These are phyloP conservation scores for Cranoglanis bouderius DNA, from an alignment of 2,113 vertebrate species.

Conservation along the genomic window DNA sequence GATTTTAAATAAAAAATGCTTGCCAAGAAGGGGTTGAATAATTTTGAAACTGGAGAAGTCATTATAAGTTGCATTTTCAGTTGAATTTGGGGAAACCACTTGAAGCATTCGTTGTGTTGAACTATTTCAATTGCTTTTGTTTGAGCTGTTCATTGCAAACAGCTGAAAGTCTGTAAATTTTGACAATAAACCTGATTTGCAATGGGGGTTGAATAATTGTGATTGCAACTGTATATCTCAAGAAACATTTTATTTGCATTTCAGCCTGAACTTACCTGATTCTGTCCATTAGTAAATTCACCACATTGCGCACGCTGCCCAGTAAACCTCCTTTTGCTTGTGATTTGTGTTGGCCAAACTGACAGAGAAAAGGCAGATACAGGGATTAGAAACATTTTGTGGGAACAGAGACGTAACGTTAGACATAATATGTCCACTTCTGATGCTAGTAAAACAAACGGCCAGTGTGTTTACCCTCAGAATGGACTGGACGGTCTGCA, in stretches of 20 bases:
- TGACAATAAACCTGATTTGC: too few relatives aligned
- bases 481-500: constrained; percentile 79
- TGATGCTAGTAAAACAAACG: not conserved
- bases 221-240: too few relatives aligned
- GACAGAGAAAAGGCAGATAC: constrained; percentile 15
- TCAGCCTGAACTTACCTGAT: constrained; percentile 69
- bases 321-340: constrained; percentile 64
- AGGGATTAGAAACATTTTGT: not conserved
- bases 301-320: constrained; percentile 67
- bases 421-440: not conserved
- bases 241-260: constrained; percentile 10
- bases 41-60: too few relatives aligned
- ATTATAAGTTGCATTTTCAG: too few relatives aligned
- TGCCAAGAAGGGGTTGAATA: too few relatives aligned
- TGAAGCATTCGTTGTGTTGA: too few relatives aligned
- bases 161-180: too few relatives aligned
- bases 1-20: not conserved
- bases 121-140: too few relatives aligned
- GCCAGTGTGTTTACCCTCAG: constrained; percentile 68
- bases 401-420: not conserved
- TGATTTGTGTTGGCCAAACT: constrained; percentile 80
- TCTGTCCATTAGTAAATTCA: constrained; percentile 70
- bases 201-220: too few relatives aligned
- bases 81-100: too few relatives aligned
- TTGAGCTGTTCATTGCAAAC: too few relatives aligned